phyloP scores from a whole-genome alignment of 1,140 invertebrate species.

The Cotesia chilonis region DNA sequence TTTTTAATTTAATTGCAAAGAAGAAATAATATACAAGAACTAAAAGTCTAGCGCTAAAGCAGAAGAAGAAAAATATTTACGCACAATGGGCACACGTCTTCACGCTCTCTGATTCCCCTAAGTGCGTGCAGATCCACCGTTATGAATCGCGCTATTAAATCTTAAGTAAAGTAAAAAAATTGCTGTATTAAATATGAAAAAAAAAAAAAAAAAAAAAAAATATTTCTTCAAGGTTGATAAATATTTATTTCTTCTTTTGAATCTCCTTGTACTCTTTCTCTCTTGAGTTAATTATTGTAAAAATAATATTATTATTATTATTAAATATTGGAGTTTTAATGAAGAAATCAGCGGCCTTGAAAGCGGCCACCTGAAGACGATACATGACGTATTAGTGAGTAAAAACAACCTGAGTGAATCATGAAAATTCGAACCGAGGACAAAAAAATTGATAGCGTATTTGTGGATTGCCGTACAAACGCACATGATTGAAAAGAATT shows the following conservation, averaged over 20 bases:
- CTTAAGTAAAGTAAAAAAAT: neutral
- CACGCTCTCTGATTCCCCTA: slow-evolving; percentile 5
- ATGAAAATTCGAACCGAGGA: slow-evolving; percentile 4
- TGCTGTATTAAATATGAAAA: neutral
- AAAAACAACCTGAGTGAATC: slow-evolving; percentile 27
- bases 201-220: neutral
- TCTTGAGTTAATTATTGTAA: neutral
- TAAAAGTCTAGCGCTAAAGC: neutral
- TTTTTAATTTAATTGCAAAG: neutral
- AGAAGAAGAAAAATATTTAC: slow-evolving; percentile 5
- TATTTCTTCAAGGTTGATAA: neutral
- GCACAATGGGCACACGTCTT: neutral
- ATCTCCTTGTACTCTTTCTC: slow-evolving; percentile 5
- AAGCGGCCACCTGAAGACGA: slow-evolving; percentile 20
- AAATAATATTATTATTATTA: too few relatives aligned
- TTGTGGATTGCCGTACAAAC: neutral
- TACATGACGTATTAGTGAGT: slow-evolving; percentile 13
- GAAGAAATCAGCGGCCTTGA: slow-evolving; percentile 18
- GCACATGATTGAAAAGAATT: neutral
- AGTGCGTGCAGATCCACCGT: slow-evolving; percentile 2
- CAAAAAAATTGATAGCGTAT: neutral
- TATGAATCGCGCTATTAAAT: slow-evolving; percentile 9
- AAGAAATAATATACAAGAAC: neutral
- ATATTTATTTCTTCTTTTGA: neutral
- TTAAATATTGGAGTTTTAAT: neutral